phyloP scores from a whole-genome alignment of 2,797 vertebrate genomes.

The Acanthornis magna region DNA sequence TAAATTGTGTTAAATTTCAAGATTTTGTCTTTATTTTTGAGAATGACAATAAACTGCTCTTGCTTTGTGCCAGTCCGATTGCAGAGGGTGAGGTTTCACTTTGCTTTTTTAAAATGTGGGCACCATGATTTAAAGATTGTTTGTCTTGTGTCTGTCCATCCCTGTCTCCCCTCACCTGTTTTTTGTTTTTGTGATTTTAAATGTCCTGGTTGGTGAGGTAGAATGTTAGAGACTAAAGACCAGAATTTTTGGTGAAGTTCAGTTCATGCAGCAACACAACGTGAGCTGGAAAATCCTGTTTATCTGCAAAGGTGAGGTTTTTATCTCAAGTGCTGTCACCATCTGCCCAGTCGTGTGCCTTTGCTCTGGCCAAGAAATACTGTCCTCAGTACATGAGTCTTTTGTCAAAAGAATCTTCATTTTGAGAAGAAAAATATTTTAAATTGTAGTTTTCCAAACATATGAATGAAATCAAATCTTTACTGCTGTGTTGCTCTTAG shows the following conservation, averaged over 20 bases:
- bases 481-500: background rate
- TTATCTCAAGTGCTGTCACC: no score
- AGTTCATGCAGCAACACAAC: background rate
- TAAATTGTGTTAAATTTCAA: background rate
- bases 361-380: background rate
- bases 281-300: background rate
- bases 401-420: background rate
- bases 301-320: background rate
- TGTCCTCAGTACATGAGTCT: background rate
- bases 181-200: background rate
- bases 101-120: background rate
- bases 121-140: background rate
- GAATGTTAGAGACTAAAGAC: background rate
- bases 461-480: background rate
- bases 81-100: background rate
- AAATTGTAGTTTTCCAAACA: background rate
- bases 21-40: background rate
- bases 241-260: background rate
- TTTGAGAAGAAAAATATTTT: background rate
- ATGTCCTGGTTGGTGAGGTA: background rate
- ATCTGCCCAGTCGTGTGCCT: fast-evolving
- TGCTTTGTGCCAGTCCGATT: background rate
- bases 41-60: background rate
- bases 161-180: fast-evolving
- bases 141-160: background rate